These are phyloP conservation scores for Arge pagana DNA, from an alignment of 2,888 invertebrate genomes.

Conservation along the genomic window DNA sequence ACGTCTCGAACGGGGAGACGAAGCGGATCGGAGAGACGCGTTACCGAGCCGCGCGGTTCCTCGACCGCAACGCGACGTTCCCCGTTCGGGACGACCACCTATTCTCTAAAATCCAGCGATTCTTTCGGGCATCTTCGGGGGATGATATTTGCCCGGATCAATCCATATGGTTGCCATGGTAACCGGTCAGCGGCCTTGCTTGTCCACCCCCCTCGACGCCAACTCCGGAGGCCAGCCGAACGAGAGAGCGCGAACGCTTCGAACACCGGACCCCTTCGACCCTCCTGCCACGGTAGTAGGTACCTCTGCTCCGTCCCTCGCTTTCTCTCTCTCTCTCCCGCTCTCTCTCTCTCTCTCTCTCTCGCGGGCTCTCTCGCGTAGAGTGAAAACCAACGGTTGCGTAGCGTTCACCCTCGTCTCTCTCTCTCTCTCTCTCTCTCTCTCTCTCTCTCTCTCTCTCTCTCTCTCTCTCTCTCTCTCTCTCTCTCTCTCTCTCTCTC, in stretches of 20 bases:
- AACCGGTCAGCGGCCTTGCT: constrained; percentile 51
- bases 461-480: background rate
- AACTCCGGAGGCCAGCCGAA: constrained; percentile 40
- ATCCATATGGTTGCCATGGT: constrained; percentile 57
- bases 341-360: constrained; percentile 12
- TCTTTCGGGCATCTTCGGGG: constrained; percentile 57
- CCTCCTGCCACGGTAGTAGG: too few species aligned
- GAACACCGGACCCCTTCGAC: constrained; percentile 27
- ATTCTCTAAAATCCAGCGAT: constrained; percentile 53
- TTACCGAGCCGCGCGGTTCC: too few species aligned
- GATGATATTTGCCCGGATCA: constrained; percentile 59
- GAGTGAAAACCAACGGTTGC: constrained; percentile 4
- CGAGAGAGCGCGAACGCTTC: constrained; percentile 34
- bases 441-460: background rate
- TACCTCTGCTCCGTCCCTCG: too few species aligned
- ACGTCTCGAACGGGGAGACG: background rate
- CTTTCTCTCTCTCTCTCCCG: constrained; percentile 14
- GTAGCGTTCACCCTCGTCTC: background rate
- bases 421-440: background rate
- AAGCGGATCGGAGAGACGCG: background rate
- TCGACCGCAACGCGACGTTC: background rate
- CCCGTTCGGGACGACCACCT: constrained; percentile 28
- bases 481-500: too few species aligned
- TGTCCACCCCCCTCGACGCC: constrained; percentile 48
- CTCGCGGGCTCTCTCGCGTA: background rate